Conservation (phyloP, 1,140 invertebrate species). For the Temnothorax curvispinosus region DNA sequence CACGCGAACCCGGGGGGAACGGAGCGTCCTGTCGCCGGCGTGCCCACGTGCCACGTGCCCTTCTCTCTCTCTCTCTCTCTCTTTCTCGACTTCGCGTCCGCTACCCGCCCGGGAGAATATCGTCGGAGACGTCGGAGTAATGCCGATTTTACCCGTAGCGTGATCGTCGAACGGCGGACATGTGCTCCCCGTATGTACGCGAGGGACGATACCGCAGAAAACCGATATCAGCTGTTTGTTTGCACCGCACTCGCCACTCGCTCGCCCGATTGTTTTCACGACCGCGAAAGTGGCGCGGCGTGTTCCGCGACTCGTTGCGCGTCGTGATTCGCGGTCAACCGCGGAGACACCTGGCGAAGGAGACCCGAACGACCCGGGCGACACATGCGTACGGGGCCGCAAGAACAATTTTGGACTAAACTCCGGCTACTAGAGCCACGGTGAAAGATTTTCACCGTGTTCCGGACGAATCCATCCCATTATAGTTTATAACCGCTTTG, state of each 20-base stretch:
- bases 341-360: not conserved
- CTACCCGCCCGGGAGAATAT: too few species aligned
- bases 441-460: too few species aligned
- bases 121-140: too few species aligned
- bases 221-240: constrained; percentile 49
- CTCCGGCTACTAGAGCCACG: too few species aligned
- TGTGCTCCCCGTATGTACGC: constrained; percentile 6
- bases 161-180: constrained; percentile 10
- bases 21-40: not conserved
- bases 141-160: not conserved
- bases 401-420: too few species aligned
- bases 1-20: not conserved
- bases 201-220: not conserved
- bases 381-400: too few species aligned
- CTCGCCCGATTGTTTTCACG: constrained; percentile 34
- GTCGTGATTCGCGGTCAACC: not conserved
- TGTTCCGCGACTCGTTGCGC: constrained; percentile 5
- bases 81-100: too few species aligned
- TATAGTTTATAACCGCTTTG: too few species aligned
- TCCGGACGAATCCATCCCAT: too few species aligned
- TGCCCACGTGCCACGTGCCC: not conserved
- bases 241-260: not conserved
- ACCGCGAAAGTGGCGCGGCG: constrained; percentile 25
- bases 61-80: too few species aligned
- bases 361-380: too few species aligned